These are phyloP conservation scores for Theonella swinhoei DNA, from an alignment of 37 sponge, comb jelly and placozoan genomes.

Conservation along the genomic window DNA sequence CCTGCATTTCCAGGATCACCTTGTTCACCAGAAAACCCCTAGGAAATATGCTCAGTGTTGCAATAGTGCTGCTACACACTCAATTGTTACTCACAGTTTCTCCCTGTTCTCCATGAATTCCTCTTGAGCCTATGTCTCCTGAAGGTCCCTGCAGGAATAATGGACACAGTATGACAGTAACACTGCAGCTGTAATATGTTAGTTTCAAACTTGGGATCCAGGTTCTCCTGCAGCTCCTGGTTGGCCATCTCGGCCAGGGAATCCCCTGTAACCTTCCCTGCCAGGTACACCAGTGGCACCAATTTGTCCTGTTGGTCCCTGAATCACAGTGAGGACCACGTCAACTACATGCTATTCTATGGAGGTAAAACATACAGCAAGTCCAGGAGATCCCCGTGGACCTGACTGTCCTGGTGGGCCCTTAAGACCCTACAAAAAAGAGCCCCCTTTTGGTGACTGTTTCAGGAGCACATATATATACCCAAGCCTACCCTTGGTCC, in stretches of 20 bases:
- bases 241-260: conserved; percentile 34
- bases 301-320: conserved; percentile 49
- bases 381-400: conserved; percentile 57
- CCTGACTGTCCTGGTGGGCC: conserved; percentile 56
- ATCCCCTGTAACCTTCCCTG: conserved; percentile 39
- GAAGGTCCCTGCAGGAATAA: conserved; percentile 19
- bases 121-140: conserved; percentile 40
- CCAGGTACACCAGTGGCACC: conserved; percentile 32
- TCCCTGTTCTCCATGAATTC: conserved; percentile 47
- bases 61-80: no score
- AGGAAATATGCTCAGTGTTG: no score
- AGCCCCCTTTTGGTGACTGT: neutral
- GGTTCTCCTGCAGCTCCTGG: conserved; percentile 43
- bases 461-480: neutral
- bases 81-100: conserved; percentile 9
- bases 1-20: conserved; percentile 60
- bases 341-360: neutral
- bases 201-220: conserved; percentile 47
- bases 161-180: neutral
- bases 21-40: conserved; percentile 48
- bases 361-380: conserved; percentile 17
- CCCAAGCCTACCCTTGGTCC: neutral
- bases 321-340: neutral
- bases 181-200: neutral
- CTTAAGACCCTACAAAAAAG: conserved; percentile 34